Evolutionary conservation across 2,113 vertebrate species (phyloP).

Genomic region (Nicator chloris): DNA sequence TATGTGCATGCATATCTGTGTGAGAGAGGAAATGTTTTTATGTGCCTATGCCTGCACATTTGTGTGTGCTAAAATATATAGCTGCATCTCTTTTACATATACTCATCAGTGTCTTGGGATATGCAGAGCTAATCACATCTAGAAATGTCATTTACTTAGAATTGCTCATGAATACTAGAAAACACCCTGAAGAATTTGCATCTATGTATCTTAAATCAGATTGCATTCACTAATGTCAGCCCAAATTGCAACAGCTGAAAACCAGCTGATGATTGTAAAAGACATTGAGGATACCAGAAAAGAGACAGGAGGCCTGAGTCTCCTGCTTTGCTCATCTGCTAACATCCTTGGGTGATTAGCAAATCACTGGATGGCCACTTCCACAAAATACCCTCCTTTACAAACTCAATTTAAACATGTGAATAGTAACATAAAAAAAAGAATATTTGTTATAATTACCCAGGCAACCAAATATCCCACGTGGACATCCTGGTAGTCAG

Average conservation of each 20-base stretch:
- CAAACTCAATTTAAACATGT: neutral
- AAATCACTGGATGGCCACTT: neutral
- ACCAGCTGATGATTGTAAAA: neutral
- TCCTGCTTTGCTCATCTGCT: neutral
- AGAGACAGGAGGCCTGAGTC: neutral
- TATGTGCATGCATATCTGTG: neutral
- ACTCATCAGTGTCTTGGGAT: neutral
- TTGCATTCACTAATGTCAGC: neutral
- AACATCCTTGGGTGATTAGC: neutral
- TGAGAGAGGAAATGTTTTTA: neutral
- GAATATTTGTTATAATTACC: neutral
- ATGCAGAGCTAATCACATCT: neutral
- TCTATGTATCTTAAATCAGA: neutral
- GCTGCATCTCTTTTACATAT: neutral
- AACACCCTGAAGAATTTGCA: neutral
- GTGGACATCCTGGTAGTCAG: neutral
- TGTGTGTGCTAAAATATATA: neutral
- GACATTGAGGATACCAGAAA: neutral
- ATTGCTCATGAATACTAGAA: neutral
- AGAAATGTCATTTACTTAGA: neutral
- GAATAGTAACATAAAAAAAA: neutral
- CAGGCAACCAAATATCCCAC: neutral
- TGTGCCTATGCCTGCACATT: neutral
- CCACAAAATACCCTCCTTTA: neutral
- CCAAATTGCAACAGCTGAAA: neutral